Base-by-base conservation (phyloP, 2,888 invertebrate species). In the Oligia strigilis region DNA sequence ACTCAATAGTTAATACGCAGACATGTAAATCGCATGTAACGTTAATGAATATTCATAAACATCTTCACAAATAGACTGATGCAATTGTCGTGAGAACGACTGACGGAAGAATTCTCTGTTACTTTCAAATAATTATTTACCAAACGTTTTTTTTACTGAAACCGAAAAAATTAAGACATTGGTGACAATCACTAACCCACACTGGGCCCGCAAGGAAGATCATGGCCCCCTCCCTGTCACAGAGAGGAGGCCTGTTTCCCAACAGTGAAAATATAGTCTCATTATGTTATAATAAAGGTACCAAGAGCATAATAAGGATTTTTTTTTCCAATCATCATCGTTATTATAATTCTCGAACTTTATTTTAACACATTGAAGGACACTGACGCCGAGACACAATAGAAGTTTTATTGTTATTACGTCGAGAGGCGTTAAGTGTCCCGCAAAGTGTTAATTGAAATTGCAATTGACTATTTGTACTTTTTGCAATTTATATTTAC, bases 31-130 rank as follows among this genome's bases (percentile, higher is more conserved):
- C 2, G 13, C 17, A 40, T 19, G 13, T 8, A 14, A 19, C 9
- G 1, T 19, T 29, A n/a, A 19, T 71, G 40, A 75, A 71, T 75
- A 71, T 52, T 71, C 36, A 71, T 52, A 49, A 69, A 29, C 69
- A 69, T 29, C 19, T 70, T 49, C 29, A 19, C 4, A 70, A 29
- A 13, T 29, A 19, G 13, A 29, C 49, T 49, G 4, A 29, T 69
- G 19, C 49, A 70, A 49, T 29, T 46, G 6, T 13, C 13, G 8
- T 8, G 29, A 49, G 29, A 70, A 36, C 0, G 19, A 14, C 13
- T 5, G 52, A 52, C 17, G 17, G 2, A 8, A 13, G 29, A 69
- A 62, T 29, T 62, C 46, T 29, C 46, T 13, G n/a, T 19, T 46
- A 29, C 19, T 46, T 69, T n/a, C 9, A 3, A 64, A 17, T 17